These are phyloP conservation scores for Saxicola maurus DNA, from an alignment of 2,797 vertebrate species.

Conservation along the genomic window DNA sequence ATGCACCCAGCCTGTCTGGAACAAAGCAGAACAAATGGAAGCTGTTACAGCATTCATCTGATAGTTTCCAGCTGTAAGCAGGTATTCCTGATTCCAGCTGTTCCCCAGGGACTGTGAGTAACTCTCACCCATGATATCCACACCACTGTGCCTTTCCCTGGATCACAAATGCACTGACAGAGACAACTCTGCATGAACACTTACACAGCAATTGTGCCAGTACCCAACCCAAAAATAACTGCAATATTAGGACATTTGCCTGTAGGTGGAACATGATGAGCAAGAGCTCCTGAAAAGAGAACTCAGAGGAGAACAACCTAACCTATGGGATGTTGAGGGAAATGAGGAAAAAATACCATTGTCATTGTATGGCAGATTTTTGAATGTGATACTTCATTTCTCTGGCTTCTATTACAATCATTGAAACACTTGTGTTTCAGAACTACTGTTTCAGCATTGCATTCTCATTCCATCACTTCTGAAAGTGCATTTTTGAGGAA, in stretches of 20 bases:
- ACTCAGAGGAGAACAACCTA: not conserved
- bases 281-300: not conserved
- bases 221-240: not conserved
- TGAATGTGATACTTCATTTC: not conserved
- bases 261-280: not conserved
- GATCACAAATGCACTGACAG: not conserved
- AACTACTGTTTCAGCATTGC: not conserved
- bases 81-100: not conserved
- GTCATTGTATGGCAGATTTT: not conserved
- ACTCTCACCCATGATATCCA: not conserved
- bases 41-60: not conserved
- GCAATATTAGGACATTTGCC: not conserved
- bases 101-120: not conserved
- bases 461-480: not conserved
- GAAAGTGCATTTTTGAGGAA: not conserved
- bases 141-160: accelerated
- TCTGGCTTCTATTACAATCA: not conserved
- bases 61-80: not conserved
- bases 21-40: not conserved
- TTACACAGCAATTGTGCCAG: not conserved
- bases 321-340: not conserved
- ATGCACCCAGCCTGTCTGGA: not conserved
- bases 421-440: not conserved
- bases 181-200: not conserved
- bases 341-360: not conserved